Evolutionary conservation across 2,113 vertebrate genomes (phyloP).

Genomic region (Zapus hudsonius): DNA sequence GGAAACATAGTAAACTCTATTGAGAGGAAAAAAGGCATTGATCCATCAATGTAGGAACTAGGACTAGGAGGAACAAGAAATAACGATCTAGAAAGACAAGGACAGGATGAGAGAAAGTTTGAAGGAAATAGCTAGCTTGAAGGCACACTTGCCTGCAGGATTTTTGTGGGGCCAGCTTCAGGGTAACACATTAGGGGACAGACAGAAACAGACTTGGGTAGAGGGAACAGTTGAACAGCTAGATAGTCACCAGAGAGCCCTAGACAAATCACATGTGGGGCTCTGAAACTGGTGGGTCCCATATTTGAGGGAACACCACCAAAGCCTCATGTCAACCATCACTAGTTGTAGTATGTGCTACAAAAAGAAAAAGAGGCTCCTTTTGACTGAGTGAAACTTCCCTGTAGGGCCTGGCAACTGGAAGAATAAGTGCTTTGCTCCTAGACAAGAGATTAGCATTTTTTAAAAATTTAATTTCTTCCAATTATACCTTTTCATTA

Average conservation of each 20-base stretch:
- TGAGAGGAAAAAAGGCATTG: background rate
- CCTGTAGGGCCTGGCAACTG: background rate
- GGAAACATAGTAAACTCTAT: background rate
- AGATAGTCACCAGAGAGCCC: background rate
- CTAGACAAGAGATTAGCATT: background rate
- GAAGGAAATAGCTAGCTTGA: background rate
- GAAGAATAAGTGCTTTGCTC: background rate
- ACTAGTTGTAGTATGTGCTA: background rate
- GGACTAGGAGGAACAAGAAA: background rate
- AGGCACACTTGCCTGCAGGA: background rate
- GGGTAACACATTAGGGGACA: background rate
- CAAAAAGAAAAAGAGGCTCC: background rate
- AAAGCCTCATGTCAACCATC: background rate
- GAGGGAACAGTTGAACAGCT: background rate
- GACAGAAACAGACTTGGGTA: background rate
- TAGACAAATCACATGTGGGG: no score
- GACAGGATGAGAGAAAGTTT: background rate
- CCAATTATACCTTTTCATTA: constrained; percentile 4
- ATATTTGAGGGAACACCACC: background rate
- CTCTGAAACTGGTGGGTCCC: background rate
- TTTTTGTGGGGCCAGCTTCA: background rate
- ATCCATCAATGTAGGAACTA: background rate
- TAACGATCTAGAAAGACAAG: background rate
- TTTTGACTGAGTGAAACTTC: background rate
- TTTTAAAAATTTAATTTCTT: constrained; percentile 51